phyloP scores from a whole-genome alignment of 2,113 vertebrate species.

The Caranx melampygus region DNA sequence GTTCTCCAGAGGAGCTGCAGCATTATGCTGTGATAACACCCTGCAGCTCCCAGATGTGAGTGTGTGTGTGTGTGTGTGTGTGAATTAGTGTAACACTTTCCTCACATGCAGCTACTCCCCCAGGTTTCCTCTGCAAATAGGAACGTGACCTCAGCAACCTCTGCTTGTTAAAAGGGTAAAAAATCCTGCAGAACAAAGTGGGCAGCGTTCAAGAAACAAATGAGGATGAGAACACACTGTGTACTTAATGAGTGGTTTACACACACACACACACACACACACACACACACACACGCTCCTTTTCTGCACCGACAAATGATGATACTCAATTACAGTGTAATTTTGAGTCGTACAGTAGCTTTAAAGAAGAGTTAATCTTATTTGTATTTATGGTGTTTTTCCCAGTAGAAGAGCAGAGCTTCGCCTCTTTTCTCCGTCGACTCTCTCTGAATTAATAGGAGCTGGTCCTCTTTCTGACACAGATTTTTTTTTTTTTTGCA shows the following conservation, averaged over 20 bases:
- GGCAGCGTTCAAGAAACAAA: conserved; percentile 14
- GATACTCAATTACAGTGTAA: not conserved
- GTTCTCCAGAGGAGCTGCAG: not conserved
- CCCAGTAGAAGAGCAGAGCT: not conserved
- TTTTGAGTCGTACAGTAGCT: not conserved
- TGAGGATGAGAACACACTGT: not conserved
- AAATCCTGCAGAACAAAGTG: not conserved
- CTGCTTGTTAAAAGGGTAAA: conserved; percentile 20
- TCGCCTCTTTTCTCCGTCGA: not conserved
- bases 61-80: conserved; percentile 1
- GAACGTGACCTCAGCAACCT: conserved; percentile 28
- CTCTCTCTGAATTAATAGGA: conserved; percentile 1
- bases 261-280: not conserved
- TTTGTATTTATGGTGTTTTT: not conserved
- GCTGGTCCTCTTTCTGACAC: not conserved
- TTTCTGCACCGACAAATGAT: not conserved
- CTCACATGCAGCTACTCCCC: conserved; percentile 51
- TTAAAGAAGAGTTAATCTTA: not conserved
- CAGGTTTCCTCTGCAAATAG: conserved; percentile 55
- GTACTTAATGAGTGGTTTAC: not conserved
- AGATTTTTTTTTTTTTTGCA: not conserved
- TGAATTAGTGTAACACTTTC: conserved; percentile 50
- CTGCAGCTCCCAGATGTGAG: conserved; percentile 49
- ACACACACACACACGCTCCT: not conserved
- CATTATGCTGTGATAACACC: conserved; percentile 29